Evolutionary conservation across 2,797 vertebrate species (phyloP).

Genomic region (Gouania willdenowi): DNA sequence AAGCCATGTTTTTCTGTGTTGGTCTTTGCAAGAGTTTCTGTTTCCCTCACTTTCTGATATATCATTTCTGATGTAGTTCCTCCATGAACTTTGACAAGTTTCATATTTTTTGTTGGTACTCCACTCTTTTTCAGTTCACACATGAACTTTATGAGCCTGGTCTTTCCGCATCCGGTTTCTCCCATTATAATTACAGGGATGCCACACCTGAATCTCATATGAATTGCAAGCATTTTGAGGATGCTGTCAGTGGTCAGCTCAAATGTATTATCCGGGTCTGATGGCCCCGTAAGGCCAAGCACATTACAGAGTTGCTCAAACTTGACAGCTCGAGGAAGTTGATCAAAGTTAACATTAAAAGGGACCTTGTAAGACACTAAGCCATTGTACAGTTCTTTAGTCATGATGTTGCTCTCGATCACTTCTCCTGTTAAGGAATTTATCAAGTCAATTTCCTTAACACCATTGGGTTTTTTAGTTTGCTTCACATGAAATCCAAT

Average conservation of each 20-base stretch:
- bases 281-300: conserved; percentile 68
- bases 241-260: conserved; percentile 81
- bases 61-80: conserved; percentile 76
- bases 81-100: conserved; percentile 79
- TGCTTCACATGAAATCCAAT: conserved; percentile 72
- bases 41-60: conserved; percentile 73
- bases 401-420: conserved; percentile 69
- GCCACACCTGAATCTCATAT: conserved; percentile 78
- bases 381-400: conserved; percentile 51
- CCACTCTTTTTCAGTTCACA: conserved; percentile 72
- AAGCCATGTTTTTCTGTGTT: conserved; percentile 55
- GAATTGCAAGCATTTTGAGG: conserved; percentile 82
- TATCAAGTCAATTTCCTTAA: too few relatives aligned
- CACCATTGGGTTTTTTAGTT: too few relatives aligned
- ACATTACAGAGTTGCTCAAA: conserved; percentile 71
- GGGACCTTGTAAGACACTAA: conserved; percentile 67
- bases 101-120: conserved; percentile 67
- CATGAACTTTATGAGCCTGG: conserved; percentile 75
- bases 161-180: conserved; percentile 82
- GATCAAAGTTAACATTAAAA: conserved; percentile 74
- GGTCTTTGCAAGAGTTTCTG: conserved; percentile 56
- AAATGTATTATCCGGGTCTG: conserved; percentile 79
- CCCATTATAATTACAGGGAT: conserved; percentile 83
- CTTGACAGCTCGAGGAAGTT: conserved; percentile 60
- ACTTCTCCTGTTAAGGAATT: conserved; percentile 52